A percentile compares a stretch with the other conserved stretches of the same genome.
Evolutionary conservation across 2,113 vertebrate genomes (phyloP).

Genomic region (Polyodon spathula): DNA sequence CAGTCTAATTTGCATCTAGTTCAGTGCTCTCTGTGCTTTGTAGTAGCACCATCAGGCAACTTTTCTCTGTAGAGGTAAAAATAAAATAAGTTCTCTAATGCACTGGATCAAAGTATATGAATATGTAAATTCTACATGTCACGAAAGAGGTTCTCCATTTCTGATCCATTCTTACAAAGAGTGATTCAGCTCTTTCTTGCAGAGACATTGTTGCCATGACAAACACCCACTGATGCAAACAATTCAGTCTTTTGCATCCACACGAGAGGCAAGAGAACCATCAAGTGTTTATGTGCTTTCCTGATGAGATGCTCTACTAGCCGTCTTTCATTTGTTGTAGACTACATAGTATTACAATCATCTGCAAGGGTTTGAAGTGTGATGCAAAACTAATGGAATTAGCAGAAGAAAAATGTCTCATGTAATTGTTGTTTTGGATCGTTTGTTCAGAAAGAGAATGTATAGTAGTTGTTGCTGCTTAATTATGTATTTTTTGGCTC

Average conservation of each 20-base stretch:
- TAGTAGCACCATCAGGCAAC: background rate
- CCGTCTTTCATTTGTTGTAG: slow-evolving; percentile 26
- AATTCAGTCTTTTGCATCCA: slow-evolving; percentile 8
- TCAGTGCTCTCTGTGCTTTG: background rate
- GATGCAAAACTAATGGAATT: slow-evolving; percentile 23
- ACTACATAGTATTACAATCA: slow-evolving; percentile 24
- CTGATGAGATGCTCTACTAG: slow-evolving; percentile 16
- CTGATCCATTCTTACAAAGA: slow-evolving; percentile 3
- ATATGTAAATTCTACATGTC: background rate
- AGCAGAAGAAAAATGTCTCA: slow-evolving; percentile 2
- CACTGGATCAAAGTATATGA: background rate
- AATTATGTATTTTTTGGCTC: too few species aligned
- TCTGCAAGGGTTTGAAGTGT: slow-evolving; percentile 9
- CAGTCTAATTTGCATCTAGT: too few species aligned
- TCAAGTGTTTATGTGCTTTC: slow-evolving; percentile 9
- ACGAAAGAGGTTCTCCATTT: background rate
- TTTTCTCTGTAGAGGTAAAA: background rate
- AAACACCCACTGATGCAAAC: slow-evolving; percentile 12
- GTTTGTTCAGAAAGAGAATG: too few species aligned
- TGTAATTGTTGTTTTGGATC: too few species aligned
- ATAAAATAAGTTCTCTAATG: background rate
- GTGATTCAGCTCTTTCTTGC: background rate
- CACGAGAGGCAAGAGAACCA: slow-evolving; percentile 16
- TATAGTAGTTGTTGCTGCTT: too few species aligned
- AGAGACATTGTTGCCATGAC: slow-evolving; percentile 24